phyloP scores from a whole-genome alignment of 2,888 invertebrate genomes.

The Cephus rjabovi region DNA sequence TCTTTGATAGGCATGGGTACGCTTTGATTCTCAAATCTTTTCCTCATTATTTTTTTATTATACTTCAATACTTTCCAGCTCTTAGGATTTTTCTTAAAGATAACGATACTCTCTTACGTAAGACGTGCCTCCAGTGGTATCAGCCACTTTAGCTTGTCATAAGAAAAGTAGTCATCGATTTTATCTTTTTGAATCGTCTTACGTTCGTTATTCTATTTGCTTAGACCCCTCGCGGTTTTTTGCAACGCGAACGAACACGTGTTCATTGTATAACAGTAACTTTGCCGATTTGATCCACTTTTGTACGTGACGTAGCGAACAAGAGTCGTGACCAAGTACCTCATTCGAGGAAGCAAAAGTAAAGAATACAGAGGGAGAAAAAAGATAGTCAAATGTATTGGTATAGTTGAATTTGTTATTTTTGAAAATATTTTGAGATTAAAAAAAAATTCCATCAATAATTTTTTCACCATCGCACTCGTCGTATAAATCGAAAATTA shows the following conservation, averaged over 20 bases:
- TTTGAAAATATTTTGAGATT: neutral
- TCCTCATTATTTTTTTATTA: neutral
- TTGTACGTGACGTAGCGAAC: too few species aligned
- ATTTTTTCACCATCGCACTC: too few species aligned
- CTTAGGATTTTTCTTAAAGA: neutral
- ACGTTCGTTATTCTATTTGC: neutral
- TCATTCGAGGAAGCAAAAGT: neutral
- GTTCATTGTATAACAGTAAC: neutral
- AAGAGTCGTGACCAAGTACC: too few species aligned
- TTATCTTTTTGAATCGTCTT: neutral
- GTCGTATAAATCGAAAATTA: too few species aligned
- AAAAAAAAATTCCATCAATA: too few species aligned
- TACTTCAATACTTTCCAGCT: neutral
- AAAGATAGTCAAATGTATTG: neutral
- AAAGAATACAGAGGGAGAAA: neutral
- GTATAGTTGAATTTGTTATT: neutral
- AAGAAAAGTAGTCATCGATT: neutral
- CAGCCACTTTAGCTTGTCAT: neutral
- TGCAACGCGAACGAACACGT: neutral
- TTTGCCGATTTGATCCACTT: neutral
- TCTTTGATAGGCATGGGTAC: neutral
- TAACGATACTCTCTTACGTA: neutral
- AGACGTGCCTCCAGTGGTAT: neutral
- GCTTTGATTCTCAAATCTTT: neutral
- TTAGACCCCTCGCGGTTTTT: neutral